phyloP scores from a whole-genome alignment of 1,140 invertebrate species.

The Helicoverpa zea region DNA sequence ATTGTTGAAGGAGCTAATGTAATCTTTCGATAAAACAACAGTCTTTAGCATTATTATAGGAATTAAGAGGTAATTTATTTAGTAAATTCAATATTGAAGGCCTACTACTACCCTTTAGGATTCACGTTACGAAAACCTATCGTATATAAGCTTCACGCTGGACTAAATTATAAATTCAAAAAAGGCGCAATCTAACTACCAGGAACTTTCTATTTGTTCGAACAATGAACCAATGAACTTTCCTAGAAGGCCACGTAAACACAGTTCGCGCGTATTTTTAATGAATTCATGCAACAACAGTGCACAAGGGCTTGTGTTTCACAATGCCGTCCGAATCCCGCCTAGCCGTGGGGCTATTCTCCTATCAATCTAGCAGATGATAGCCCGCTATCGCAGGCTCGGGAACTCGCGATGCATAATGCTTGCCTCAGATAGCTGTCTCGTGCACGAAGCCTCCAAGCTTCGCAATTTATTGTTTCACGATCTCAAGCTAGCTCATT shows the following conservation, averaged over 20 bases:
- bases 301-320: constrained; percentile 65
- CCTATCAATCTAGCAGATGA: constrained; percentile 85
- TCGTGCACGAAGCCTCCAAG: constrained; percentile 84
- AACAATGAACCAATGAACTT: constrained; percentile 33
- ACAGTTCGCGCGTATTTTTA: constrained; percentile 61
- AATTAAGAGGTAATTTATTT: constrained; percentile 1
- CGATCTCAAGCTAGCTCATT: constrained; percentile 84
- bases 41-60: constrained; percentile 8
- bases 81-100: constrained; percentile 11
- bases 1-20: constrained; percentile 11
- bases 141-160: neutral
- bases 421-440: constrained; percentile 83
- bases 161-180: constrained; percentile 22
- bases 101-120: neutral
- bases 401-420: constrained; percentile 81
- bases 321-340: constrained; percentile 75
- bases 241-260: constrained; percentile 41
- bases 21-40: constrained; percentile 33
- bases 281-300: constrained; percentile 66
- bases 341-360: constrained; percentile 81
- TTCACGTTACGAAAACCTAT: no score
- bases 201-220: constrained; percentile 39
- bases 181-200: constrained; percentile 11
- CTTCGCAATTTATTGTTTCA: constrained; percentile 87
- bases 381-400: constrained; percentile 75